These are phyloP conservation scores for Enteromius viviparus DNA, from an alignment of 2,797 vertebrate species.

Conservation along the genomic window DNA sequence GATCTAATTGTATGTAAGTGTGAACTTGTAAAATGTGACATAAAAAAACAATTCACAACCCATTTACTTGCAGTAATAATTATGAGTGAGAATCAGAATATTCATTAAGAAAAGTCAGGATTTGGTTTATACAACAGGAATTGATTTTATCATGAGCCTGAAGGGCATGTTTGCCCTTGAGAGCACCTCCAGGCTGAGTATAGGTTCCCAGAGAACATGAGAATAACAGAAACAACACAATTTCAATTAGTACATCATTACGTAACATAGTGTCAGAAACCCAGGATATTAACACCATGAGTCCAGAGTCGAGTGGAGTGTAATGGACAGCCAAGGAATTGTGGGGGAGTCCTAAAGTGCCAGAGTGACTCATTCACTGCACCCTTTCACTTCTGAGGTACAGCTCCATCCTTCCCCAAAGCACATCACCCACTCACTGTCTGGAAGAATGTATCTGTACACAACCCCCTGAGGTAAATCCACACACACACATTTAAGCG, in stretches of 20 bases:
- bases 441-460: constrained; percentile 61
- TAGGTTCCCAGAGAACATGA: background rate
- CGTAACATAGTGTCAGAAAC: background rate
- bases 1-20: too few relatives aligned
- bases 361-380: constrained; percentile 46
- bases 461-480: constrained; percentile 63
- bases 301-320: background rate
- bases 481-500: constrained; percentile 13
- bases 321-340: background rate
- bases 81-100: background rate
- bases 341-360: constrained; percentile 47
- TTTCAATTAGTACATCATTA: constrained; percentile 4
- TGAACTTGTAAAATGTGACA: too few relatives aligned
- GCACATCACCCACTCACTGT: constrained; percentile 48
- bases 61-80: background rate
- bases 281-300: background rate
- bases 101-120: background rate
- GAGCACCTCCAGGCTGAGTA: background rate
- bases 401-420: constrained; percentile 67
- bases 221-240: background rate
- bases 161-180: background rate
- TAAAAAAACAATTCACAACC: background rate
- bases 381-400: constrained; percentile 30
- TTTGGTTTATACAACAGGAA: background rate
- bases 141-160: background rate